Evolutionary conservation across 1,140 invertebrate species (phyloP), one percentile per base, ranked within the genome.

Genomic region (Helicoverpa zea): DNA sequence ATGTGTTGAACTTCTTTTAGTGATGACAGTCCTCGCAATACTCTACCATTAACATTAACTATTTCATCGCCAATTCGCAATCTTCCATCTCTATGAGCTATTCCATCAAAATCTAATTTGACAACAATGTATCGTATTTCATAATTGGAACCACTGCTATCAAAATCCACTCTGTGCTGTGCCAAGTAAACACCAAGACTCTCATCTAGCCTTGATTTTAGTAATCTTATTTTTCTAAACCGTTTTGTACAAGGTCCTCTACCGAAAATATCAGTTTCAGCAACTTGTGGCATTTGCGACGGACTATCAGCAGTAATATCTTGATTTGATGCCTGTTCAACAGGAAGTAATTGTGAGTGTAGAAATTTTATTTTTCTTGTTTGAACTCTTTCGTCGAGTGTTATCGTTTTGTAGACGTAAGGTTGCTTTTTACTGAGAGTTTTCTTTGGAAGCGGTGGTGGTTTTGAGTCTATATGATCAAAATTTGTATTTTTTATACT

Each of bases 31-130:
- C 97, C 98, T 66, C 97, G 96, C 79, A 98, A 94, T 81, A 98
- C 96, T 87, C 97, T 96, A 2, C 98, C 97, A 91, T 98, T 98
- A 10, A 98, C 97, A 92, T 98, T 98, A 14, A 98, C 96, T 77
- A 98, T 97, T 95, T 98, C 98, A 93, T 98, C 98, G 7, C 97
- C 97, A 61, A 98, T 95, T 84, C 97, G 96, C 78, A 98, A 95
- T 79, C 97, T 96, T 0, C 98, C 98, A 90, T 98, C 98, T 91
- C 98, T 97, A 84, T 98, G 96, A 61, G 98, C 98, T 85, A 98
- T 97, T 59, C 98, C 97, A 73, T 97, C 97, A 81, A 96, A 96
- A 83, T 98, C 98, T 52, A 98, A 95, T 88, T 98, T 97, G 2
- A 98, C 97, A 72, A 98, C 97, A 84, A 98, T 96, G 87, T 98